These are phyloP conservation scores for Syncerus caffer DNA, from an alignment of 2,797 vertebrate genomes.

Conservation along the genomic window DNA sequence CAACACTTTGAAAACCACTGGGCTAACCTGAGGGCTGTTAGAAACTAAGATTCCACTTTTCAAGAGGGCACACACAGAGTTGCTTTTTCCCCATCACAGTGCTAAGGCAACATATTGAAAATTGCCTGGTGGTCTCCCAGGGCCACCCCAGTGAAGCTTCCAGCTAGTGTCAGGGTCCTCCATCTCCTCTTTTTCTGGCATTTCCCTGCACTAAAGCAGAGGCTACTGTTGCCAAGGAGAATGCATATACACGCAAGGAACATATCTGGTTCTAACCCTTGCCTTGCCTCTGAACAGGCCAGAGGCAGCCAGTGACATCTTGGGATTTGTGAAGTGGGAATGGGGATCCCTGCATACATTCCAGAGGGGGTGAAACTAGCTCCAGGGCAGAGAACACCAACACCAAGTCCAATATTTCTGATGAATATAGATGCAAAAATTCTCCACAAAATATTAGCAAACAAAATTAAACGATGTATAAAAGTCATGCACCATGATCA, in stretches of 20 bases:
- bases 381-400: background rate
- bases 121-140: background rate
- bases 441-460: background rate
- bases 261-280: background rate
- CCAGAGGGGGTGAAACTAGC: background rate
- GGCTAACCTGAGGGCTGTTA: background rate
- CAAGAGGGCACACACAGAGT: background rate
- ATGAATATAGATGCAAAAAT: background rate
- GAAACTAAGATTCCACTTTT: background rate
- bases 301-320: background rate
- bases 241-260: background rate
- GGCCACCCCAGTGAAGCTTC: background rate
- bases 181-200: background rate
- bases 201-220: background rate
- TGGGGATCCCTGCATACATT: background rate
- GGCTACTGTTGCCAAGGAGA: background rate
- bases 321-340: background rate
- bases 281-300: background rate
- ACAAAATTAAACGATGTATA: background rate
- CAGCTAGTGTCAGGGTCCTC: background rate
- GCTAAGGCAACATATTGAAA: background rate
- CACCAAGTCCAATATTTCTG: background rate
- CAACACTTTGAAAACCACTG: background rate
- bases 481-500: background rate
- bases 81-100: background rate